These are phyloP conservation scores for Lophius americanus DNA, from an alignment of 2,797 vertebrate genomes.

Conservation along the genomic window DNA sequence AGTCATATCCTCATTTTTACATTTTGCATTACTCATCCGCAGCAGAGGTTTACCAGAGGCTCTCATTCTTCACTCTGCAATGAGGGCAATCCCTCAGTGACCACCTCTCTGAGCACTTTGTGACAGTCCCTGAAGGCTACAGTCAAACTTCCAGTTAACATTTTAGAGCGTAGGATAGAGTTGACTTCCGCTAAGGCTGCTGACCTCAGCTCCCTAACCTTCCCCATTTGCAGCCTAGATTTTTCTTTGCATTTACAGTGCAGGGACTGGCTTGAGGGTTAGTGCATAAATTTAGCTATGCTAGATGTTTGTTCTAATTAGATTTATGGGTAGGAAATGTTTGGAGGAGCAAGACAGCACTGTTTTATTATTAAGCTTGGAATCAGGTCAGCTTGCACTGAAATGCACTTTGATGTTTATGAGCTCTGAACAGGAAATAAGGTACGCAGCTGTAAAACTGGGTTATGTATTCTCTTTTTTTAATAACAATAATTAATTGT, in stretches of 20 bases:
- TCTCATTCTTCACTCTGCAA: constrained; percentile 41
- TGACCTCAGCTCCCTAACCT: constrained; percentile 78
- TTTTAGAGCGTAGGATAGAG: constrained; percentile 51
- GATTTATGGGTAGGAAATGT: constrained; percentile 73
- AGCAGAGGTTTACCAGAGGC: constrained; percentile 27
- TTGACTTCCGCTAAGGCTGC: constrained; percentile 68
- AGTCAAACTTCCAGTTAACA: constrained; percentile 52
- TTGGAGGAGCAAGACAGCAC: constrained; percentile 62
- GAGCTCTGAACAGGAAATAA: constrained; percentile 61
- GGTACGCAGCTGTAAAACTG: constrained; percentile 32
- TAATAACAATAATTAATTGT: constrained; percentile 3
- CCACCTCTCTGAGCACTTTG: constrained; percentile 61
- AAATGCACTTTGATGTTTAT: constrained; percentile 68
- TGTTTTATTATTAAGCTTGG: constrained; percentile 69
- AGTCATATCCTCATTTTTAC: constrained; percentile 15
- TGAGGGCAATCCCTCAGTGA: constrained; percentile 50
- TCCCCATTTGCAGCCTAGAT: constrained; percentile 70
- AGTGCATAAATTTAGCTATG: constrained; percentile 71
- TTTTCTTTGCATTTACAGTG: constrained; percentile 68
- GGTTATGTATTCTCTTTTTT: constrained; percentile 16
- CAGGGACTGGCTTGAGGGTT: constrained; percentile 61
- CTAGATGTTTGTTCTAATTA: constrained; percentile 76
- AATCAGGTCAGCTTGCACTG: constrained; percentile 69
- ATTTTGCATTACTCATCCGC: constrained; percentile 43
- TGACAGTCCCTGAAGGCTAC: constrained; percentile 59